Base-by-base conservation (phyloP, 2,113 vertebrate species). In the Centropus unirufus region DNA sequence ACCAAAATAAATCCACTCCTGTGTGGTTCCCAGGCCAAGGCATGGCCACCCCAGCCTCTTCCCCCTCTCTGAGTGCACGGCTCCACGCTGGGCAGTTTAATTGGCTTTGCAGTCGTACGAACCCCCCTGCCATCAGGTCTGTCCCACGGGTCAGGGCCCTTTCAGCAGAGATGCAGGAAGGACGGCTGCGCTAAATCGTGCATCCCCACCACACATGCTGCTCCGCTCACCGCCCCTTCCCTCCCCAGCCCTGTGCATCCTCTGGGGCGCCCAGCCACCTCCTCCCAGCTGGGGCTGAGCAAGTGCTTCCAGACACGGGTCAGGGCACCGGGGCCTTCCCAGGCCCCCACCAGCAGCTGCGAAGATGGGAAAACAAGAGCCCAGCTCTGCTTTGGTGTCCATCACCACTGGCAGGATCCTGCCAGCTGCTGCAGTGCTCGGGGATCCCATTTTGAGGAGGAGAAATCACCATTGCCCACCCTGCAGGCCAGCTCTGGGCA, bases 61-160 rank as follows among this genome's bases (percentile, higher is more conserved):
- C 32, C 23, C 42, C 0, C 23, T 68, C 62, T 1, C 17, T 4
- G 2, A 19, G 74, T 0, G 1, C 10, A 3, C 0, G 1, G 19
- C 4, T 52, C 6, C 2, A 2, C 4, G 9, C 4, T 1, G 52
- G 39, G 19, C 0, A 5, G 61, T 85, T 63, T 59, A 69, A 78
- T 34, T 2, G 2, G 30, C 40, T 61, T 8, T 26, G 27, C 87
- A 78, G 81, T 49, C 39, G 0, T 0, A 3, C 34, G 73, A 51
- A 42, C 20, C 84, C 8, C 75, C 42, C 20, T 3, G 1, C 26
- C 36, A 0, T 4, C 2, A 3, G 27, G 39, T 66, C 82, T 70
- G 44, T 57, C 62, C 66, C 4, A 1, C 3, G 10, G 72, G 58
- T 13, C 14, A 3, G 51, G 57, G 59, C 40, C 76, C 40, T 81